phyloP scores from a whole-genome alignment of 2,888 invertebrate species.

The Macaria notata region DNA sequence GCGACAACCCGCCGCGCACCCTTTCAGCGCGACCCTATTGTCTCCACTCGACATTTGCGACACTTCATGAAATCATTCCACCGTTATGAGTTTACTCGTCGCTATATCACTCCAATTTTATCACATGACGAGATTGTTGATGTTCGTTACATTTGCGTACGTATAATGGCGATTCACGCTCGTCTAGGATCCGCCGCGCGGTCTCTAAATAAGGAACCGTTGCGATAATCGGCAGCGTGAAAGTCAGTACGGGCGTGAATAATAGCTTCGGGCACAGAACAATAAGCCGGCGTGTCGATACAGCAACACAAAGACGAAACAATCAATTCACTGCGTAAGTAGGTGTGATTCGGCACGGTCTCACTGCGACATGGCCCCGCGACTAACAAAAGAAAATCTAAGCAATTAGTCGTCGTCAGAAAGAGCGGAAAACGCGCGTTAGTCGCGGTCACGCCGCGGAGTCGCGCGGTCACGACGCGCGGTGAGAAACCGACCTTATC shows the following conservation, averaged over 20 bases:
- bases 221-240: conserved; percentile 72
- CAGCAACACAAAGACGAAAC: conserved; percentile 79
- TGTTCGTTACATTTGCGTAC: conserved; percentile 14
- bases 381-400: conserved; percentile 82
- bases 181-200: conserved; percentile 38
- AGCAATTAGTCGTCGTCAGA: conserved; percentile 82
- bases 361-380: conserved; percentile 72
- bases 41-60: conserved; percentile 65
- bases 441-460: conserved; percentile 72
- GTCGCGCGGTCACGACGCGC: conserved; percentile 57
- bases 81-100: conserved; percentile 58
- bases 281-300: conserved; percentile 79
- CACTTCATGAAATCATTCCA: conserved; percentile 72
- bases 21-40: conserved; percentile 65
- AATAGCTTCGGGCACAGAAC: conserved; percentile 71
- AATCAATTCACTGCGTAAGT: conserved; percentile 81
- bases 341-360: conserved; percentile 79
- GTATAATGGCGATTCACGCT: conserved; percentile 27
- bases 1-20: conserved; percentile 60
- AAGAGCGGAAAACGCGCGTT: conserved; percentile 82
- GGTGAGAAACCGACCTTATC: conserved; percentile 23
- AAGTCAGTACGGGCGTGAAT: conserved; percentile 75
- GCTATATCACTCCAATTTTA: conserved; percentile 43
- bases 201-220: conserved; percentile 67
- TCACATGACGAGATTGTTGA: conserved; percentile 32